A percentile compares a stretch with the other conserved stretches of the same genome.
Conservation (phyloP, 2,797 vertebrate genomes). For the Scolopax rusticola region DNA sequence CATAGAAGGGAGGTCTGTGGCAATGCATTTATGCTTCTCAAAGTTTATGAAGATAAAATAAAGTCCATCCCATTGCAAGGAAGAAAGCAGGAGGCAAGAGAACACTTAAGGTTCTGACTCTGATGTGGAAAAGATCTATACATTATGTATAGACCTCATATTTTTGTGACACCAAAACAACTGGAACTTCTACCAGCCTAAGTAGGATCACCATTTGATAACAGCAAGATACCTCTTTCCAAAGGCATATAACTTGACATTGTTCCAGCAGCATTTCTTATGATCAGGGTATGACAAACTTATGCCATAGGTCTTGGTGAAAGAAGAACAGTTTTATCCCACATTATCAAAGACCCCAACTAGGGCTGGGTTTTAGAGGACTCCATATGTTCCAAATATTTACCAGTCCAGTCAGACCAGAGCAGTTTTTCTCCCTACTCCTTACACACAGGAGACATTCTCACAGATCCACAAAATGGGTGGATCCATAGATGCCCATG, state of each 20-base stretch:
- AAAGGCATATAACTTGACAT: not conserved
- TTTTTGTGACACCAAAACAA: not conserved
- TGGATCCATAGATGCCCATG: not conserved
- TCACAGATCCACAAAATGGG: not conserved
- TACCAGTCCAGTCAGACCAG: not conserved
- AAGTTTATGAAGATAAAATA: not conserved
- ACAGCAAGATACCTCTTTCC: not conserved
- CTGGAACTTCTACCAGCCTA: not conserved
- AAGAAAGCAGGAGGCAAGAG: not conserved
- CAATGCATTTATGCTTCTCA: not conserved
- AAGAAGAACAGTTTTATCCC: not conserved
- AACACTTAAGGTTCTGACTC: not conserved
- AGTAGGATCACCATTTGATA: not conserved
- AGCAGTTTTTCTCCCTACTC: not conserved
- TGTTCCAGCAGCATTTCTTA: not conserved
- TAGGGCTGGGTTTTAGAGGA: not conserved
- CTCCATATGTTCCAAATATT: not conserved
- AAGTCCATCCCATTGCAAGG: not conserved
- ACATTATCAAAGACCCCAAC: not conserved
- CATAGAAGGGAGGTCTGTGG: not conserved
- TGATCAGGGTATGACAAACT: not conserved
- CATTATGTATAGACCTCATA: not conserved
- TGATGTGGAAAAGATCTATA: not conserved
- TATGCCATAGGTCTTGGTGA: not conserved
- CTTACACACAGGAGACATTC: not conserved